A percentile compares a stretch with the other conserved stretches of the same genome.
Evolutionary conservation across 1,140 invertebrate species (phyloP).

Genomic region (Drosophila dunni): DNA sequence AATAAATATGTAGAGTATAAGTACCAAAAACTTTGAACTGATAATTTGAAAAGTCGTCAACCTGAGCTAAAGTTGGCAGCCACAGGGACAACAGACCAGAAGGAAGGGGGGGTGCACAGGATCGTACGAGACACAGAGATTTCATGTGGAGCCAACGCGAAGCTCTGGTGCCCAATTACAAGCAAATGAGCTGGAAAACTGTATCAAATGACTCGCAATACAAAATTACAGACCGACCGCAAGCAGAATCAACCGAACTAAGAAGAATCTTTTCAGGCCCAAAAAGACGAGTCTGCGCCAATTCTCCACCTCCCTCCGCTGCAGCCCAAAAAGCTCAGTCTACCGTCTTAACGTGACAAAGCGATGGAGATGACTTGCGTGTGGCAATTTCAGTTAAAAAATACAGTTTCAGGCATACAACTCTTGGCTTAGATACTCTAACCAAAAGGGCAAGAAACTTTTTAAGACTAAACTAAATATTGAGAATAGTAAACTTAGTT

Average conservation of each 20-base stretch:
- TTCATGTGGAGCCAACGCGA: conserved; percentile 62
- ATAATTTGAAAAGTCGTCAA: conserved; percentile 83
- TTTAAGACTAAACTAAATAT: too few relatives aligned
- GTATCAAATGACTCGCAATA: conserved; percentile 82
- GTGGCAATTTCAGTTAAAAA: conserved; percentile 81
- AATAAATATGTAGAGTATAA: conserved; percentile 68
- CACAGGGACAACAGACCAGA: neutral
- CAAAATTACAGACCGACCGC: conserved; percentile 70
- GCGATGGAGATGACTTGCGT: conserved; percentile 76
- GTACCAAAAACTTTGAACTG: conserved; percentile 73
- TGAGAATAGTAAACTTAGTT: too few relatives aligned
- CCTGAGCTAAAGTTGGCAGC: conserved; percentile 59
- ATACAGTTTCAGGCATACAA: conserved; percentile 8
- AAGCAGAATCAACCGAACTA: conserved; percentile 29
- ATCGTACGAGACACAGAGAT: conserved; percentile 17
- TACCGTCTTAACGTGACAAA: conserved; percentile 74
- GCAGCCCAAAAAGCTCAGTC: neutral
- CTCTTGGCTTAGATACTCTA: conserved; percentile 40
- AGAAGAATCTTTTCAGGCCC: conserved; percentile 49
- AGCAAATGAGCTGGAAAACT: conserved; percentile 83
- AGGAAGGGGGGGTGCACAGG: neutral
- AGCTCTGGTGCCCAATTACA: conserved; percentile 78
- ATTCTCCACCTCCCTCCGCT: conserved; percentile 15
- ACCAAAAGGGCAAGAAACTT: neutral
- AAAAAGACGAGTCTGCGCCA: conserved; percentile 40